Evolutionary conservation across 2,888 invertebrate species (phyloP).

Genomic region (Parelbella ahira): DNA sequence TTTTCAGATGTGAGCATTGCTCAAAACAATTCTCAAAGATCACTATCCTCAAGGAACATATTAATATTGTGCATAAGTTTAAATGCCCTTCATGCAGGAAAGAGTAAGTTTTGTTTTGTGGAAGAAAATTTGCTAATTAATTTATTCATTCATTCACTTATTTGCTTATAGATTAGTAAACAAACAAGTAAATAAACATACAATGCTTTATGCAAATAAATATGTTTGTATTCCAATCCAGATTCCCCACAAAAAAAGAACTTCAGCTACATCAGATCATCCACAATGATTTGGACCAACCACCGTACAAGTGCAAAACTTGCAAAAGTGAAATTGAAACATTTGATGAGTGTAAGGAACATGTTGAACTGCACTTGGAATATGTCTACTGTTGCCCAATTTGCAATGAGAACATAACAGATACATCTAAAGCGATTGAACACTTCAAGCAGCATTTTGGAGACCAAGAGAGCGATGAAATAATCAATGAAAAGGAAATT

Average conservation of each 20-base stretch:
- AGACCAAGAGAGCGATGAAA: too few species aligned
- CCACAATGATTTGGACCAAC: slow-evolving; percentile 49
- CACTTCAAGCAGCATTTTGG: slow-evolving; percentile 62
- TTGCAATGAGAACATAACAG: slow-evolving; percentile 48
- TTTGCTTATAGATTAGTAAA: too few species aligned
- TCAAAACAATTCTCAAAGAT: slow-evolving; percentile 55
- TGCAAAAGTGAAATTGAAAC: slow-evolving; percentile 49
- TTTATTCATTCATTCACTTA: too few species aligned
- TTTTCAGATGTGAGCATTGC: slow-evolving; percentile 59
- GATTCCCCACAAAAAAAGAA: slow-evolving; percentile 59
- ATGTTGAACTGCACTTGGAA: slow-evolving; percentile 56
- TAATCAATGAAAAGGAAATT: slow-evolving; percentile 33
- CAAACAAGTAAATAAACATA: too few species aligned
- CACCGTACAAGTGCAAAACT: slow-evolving; percentile 55
- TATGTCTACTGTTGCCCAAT: slow-evolving; percentile 60
- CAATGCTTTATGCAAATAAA: too few species aligned
- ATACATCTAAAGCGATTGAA: slow-evolving; percentile 42
- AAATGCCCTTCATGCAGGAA: slow-evolving; percentile 55
- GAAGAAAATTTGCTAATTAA: too few species aligned
- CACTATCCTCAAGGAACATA: slow-evolving; percentile 49
- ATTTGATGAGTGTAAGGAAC: slow-evolving; percentile 52
- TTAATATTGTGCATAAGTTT: slow-evolving; percentile 50
- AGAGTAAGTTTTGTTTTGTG: slow-evolving; percentile 49
- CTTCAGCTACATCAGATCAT: slow-evolving; percentile 53
- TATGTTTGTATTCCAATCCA: slow-evolving; percentile 38